Percentiles rank a stretch among this genome's conserved stretches.
These are phyloP conservation scores for Neomicropteryx cornuta DNA, from an alignment of 1,140 invertebrate genomes.

Conservation along the genomic window DNA sequence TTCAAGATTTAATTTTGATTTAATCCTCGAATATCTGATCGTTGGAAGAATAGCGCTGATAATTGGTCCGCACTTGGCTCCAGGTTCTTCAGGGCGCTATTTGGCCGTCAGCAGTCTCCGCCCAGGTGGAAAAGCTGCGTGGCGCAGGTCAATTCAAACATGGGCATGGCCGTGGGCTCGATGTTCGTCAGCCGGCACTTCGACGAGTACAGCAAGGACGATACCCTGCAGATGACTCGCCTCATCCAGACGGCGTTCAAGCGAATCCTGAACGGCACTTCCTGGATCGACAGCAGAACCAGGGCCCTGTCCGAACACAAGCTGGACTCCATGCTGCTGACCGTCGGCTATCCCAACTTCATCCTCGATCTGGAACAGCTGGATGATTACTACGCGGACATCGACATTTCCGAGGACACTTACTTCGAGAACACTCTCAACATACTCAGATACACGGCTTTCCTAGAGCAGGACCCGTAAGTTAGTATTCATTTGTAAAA, in stretches of 20 bases:
- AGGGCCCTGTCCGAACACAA: constrained; percentile 69
- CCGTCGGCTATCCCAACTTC: constrained; percentile 84
- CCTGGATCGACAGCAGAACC: constrained; percentile 78
- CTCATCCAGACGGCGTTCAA: constrained; percentile 70
- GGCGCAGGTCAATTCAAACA: constrained; percentile 67
- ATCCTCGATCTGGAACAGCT: constrained; percentile 62
- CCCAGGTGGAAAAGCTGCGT: constrained; percentile 77
- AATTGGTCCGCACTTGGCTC: constrained; percentile 35
- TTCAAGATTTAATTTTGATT: constrained; percentile 1
- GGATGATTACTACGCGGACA: constrained; percentile 61
- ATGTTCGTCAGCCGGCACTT: constrained; percentile 83
- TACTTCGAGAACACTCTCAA: constrained; percentile 87
- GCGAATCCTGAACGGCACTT: constrained; percentile 52
- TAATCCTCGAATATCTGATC: too few species aligned
- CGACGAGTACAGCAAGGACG: constrained; percentile 65
- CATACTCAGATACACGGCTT: constrained; percentile 63
- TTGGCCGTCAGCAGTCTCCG: constrained; percentile 61
- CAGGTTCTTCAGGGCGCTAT: constrained; percentile 59
- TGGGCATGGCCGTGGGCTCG: constrained; percentile 73
- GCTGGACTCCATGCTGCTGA: constrained; percentile 68
- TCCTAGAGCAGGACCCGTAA: constrained; percentile 39
- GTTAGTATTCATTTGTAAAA: too few species aligned
- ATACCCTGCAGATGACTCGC: constrained; percentile 79
- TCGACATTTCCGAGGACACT: constrained; percentile 59
- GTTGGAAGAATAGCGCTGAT: too few species aligned